phyloP scores from a whole-genome alignment of 2,888 invertebrate species.

The Apamea sordens region DNA sequence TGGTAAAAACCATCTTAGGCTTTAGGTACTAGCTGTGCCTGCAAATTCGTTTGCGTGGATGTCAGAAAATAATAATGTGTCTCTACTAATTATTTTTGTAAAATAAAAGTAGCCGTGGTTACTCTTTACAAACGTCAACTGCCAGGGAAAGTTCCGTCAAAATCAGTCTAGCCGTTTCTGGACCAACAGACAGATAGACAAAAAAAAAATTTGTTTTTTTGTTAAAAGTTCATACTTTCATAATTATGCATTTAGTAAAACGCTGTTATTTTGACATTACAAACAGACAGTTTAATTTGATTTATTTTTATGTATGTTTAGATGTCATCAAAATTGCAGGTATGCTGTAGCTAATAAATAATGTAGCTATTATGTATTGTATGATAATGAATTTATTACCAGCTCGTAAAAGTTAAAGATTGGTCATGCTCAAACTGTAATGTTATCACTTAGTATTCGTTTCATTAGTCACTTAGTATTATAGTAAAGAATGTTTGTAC shows the following conservation, averaged over 20 bases:
- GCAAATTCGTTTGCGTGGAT: background rate
- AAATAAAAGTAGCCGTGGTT: background rate
- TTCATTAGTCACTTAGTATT: no score
- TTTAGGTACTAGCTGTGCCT: background rate
- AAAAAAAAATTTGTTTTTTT: background rate
- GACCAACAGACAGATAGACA: background rate
- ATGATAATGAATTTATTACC: conserved; percentile 15
- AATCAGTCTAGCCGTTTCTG: background rate
- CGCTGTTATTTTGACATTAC: background rate
- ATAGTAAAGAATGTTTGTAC: background rate
- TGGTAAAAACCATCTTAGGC: background rate
- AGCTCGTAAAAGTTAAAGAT: conserved; percentile 5
- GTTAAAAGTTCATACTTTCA: background rate
- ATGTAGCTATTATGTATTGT: conserved; percentile 1
- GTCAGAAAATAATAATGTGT: background rate
- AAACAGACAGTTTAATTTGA: background rate
- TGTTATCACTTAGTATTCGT: background rate
- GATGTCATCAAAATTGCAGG: conserved; percentile 16
- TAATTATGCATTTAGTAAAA: background rate
- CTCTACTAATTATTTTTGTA: background rate
- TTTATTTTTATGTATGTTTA: background rate
- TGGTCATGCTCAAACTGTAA: conserved; percentile 1
- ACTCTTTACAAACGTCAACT: background rate
- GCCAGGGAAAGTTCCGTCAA: no score
- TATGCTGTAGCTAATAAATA: background rate